A percentile compares a stretch with the other conserved stretches of the same genome.
These are phyloP conservation scores for Macropodus opercularis DNA, from an alignment of 2,797 vertebrate genomes.

Conservation along the genomic window DNA sequence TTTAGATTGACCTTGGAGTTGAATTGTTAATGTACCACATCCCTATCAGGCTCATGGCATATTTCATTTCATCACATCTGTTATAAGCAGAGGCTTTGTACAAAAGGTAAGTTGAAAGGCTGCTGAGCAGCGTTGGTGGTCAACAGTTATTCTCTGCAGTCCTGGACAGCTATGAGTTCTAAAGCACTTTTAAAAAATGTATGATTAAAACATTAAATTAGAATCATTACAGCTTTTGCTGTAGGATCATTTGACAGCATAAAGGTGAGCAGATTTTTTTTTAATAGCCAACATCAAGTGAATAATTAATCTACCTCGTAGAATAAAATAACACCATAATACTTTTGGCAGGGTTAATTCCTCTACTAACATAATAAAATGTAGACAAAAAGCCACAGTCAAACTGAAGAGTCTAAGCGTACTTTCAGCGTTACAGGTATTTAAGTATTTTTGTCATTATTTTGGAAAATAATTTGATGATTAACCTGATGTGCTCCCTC, in stretches of 20 bases:
- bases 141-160: neutral
- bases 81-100: neutral
- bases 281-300: neutral
- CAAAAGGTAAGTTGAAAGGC: neutral
- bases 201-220: neutral
- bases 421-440: neutral
- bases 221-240: constrained; percentile 1
- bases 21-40: constrained; percentile 25
- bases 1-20: constrained; percentile 33
- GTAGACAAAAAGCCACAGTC: neutral
- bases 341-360: neutral
- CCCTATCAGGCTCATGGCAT: constrained; percentile 42
- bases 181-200: constrained; percentile 40
- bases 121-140: constrained; percentile 1
- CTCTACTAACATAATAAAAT: neutral
- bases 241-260: neutral
- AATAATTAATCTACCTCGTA: constrained; percentile 39
- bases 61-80: constrained; percentile 34
- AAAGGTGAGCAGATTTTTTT: neutral
- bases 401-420: neutral
- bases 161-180: neutral
- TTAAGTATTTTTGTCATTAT: neutral
- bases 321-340: constrained; percentile 10
- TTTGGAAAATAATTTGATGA: neutral
- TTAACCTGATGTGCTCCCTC: neutral